Evolutionary conservation across 2,888 invertebrate genomes (phyloP), one percentile per base, ranked within the genome.

Genomic region (Melanophora roralis): DNA sequence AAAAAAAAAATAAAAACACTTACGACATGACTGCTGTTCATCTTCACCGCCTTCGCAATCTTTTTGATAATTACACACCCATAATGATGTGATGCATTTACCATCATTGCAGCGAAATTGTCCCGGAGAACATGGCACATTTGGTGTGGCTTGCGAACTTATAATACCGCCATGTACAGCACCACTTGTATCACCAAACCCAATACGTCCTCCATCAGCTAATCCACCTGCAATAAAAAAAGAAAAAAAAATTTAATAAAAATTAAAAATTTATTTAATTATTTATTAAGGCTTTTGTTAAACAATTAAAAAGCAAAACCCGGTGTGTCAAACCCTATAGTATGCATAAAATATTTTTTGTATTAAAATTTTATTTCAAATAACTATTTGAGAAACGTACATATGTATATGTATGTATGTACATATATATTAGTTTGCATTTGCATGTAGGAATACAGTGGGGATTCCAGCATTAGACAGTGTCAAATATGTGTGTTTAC

Each of bases 21-120:
- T 92, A 97, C 97, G 94, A 90, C 97, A 97, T 74, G 94, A 92
- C 89, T 96, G 96, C 89, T 95, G 94, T 90, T 97, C 97, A 89
- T 97, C 96, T 90, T 96, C 96, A 59, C 95, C 97, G 88, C 95
- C 96, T 83, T 96, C 96, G 91, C 98, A 98, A 92, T 98, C 97
- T 88, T 94, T 94, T 89, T 97, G 96, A 91, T 97, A 97, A 92
- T 98, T 97, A 92, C 98, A 98, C 84, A 97, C 96, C 94, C 94
- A 94, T 83, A 94, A 91, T 84, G 93, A 92, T 47, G 96, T 95
- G 88, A 97, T 97, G 91, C 97, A 97, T 90, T 94, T 95, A 87
- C 96, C 96, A 89, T 96, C 95, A 74, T 94, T 93, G 90, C 96
- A 96, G 85, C 93, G 92, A 91, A 95, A 96, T 93, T 94, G 94